Evolutionary conservation across 2,113 vertebrate genomes (phyloP), one percentile per base, ranked within the genome.

Genomic region (Rafetus swinhoei): DNA sequence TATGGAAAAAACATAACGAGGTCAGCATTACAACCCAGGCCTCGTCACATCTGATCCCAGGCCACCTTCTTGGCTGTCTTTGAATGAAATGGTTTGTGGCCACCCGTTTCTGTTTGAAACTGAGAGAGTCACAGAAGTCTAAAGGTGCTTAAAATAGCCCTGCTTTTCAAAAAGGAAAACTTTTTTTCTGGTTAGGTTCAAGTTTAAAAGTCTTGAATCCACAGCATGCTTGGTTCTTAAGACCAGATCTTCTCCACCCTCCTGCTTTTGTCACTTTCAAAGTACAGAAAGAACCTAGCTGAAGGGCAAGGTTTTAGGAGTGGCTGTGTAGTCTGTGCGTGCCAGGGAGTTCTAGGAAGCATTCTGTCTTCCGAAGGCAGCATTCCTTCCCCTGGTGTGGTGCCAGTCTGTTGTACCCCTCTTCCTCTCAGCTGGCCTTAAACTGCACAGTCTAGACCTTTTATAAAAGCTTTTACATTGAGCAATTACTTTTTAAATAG

Each of bases 121-220:
- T 16, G 11, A 62, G 60, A 82, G 82, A 60, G 14, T 72, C 89
- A 81, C 55, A 84, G 90, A 80, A 95, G 72, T 2, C 6, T 1
- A 1, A n/a, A 14, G 82, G 35, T 32, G 3, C 14, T 85, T 74
- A 57, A 65, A 86, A 84, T 2, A 79, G 59, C 55, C 3, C 6
- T 9, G 32, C 53, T 62, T 82, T 90, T 87, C 56, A 84, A 69
- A 85, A 79, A 55, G n/a, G 27, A 90, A 55, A 86, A 84, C 45
- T 13, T 18, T 88, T 95, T 79, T 62, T n/a, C 81, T 87, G 69
- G 89, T 93, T 91, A 85, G 32, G 80, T 94, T 93, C 82, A 85
- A 12, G 11, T 89, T 93, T 79, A 56, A 81, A 87, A 77, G 86
- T 93, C 89, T 84, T 86, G 89, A 88, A 92, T 84, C 89, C 85